phyloP scores from a whole-genome alignment of 2,113 vertebrate genomes.

The Phrynocephalus versicolor region DNA sequence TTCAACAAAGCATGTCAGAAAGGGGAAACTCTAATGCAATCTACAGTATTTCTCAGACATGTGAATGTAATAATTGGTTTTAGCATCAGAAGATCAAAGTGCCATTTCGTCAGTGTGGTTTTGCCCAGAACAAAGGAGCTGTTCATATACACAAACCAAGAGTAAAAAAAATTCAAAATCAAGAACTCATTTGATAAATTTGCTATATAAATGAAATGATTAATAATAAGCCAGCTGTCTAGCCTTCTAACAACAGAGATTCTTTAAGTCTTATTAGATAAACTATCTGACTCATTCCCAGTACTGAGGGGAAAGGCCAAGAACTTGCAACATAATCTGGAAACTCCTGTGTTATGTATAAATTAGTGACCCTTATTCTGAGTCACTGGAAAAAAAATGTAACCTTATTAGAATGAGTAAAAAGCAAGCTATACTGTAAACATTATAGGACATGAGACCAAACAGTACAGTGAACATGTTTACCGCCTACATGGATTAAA shows the following conservation, averaged over 20 bases:
- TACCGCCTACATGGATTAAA: not conserved
- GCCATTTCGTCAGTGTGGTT: not conserved
- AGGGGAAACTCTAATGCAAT: not conserved
- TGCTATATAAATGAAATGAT: constrained; percentile 25
- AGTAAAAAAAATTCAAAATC: constrained; percentile 16
- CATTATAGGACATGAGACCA: constrained; percentile 52
- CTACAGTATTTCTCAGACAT: not conserved
- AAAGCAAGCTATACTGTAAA: constrained; percentile 50
- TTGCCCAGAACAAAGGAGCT: not conserved
- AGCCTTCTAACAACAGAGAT: constrained; percentile 50
- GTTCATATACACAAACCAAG: not conserved
- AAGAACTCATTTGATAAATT: constrained; percentile 1
- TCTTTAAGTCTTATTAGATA: constrained; percentile 48
- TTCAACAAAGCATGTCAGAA: not conserved
- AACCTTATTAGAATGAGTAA: constrained; percentile 67
- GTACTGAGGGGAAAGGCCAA: constrained; percentile 63
- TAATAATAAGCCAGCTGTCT: constrained; percentile 45
- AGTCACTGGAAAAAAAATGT: constrained; percentile 76
- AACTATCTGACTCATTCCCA: constrained; percentile 56
- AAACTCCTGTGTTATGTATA: constrained; percentile 73
- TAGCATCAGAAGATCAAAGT: not conserved
- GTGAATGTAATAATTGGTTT: not conserved
- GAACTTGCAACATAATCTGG: constrained; percentile 73
- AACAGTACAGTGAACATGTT: constrained; percentile 41
- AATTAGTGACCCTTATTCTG: constrained; percentile 69